Evolutionary conservation across 2,113 vertebrate species (phyloP).

Genomic region (Strix uralensis): DNA sequence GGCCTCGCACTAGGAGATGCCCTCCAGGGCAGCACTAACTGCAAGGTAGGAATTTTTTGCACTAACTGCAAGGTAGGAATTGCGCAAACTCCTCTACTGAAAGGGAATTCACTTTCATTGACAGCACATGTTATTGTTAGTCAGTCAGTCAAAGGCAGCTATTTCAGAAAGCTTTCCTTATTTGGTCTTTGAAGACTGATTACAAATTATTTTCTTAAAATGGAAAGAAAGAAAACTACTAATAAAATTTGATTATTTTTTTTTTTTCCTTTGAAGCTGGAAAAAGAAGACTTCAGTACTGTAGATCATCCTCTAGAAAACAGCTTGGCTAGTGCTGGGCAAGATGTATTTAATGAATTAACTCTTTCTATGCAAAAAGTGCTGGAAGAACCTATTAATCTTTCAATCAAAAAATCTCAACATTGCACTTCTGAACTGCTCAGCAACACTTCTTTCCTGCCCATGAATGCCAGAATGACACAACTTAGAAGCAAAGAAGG

Average conservation of each 20-base stretch:
- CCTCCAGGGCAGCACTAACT: conserved; percentile 68
- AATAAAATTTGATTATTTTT: neutral
- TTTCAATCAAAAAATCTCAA: conserved; percentile 75
- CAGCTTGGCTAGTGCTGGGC: neutral
- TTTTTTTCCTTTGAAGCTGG: conserved; percentile 51
- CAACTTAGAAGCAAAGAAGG: conserved; percentile 68
- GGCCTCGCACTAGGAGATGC: conserved; percentile 40
- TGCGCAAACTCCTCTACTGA: neutral
- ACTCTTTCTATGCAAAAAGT: conserved; percentile 70
- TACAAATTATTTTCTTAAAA: neutral
- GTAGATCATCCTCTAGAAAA: conserved; percentile 52
- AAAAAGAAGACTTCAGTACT: conserved; percentile 67
- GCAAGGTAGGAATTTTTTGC: conserved; percentile 74
- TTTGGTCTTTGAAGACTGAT: neutral
- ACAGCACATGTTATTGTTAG: neutral
- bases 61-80: conserved; percentile 77
- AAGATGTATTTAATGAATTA: conserved; percentile 62
- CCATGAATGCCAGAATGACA: conserved; percentile 36
- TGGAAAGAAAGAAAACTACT: neutral
- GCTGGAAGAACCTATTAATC: conserved; percentile 82
- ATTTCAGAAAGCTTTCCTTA: neutral
- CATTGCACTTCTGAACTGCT: conserved; percentile 14
- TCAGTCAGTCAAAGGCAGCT: neutral
- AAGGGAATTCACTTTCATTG: neutral
- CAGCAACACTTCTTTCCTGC: conserved; percentile 3